Evolutionary conservation across 1,140 invertebrate species (phyloP), one percentile per base, ranked within the genome.

Genomic region (Sitobion miscanthi): DNA sequence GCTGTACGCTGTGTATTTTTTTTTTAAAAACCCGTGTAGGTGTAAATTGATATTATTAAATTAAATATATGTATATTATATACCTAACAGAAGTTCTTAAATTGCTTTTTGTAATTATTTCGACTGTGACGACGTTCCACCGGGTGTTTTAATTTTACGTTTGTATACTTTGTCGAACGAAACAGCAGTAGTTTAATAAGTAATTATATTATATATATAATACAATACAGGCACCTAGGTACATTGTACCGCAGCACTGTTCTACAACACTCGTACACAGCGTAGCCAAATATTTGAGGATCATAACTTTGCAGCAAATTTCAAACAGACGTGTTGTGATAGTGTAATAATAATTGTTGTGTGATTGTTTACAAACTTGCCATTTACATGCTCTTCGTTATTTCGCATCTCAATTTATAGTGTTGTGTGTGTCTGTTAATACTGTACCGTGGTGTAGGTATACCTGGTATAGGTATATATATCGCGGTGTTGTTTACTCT

Each of bases 261-360:
- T 86, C 42, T 30, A 47, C 85, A 86, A 6, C 20, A 21, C 20
- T 54, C 85, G 17, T 77, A 8, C 47, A 21, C 47, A 21, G 25
- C 25, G 25, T 30, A 47, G 30, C 11, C 9, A 42, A 25, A 85
- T 86, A 86, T 87, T 87, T 49, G 86, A 42, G 8, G 57, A 38
- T 90, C n/a, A 77, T 91, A 91, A 91, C 57, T 77, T 91, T 69
- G 25, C 23, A 45, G 25, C 21, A n/a, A 77, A 77, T 91, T 91
- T 77, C 6, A 47, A 77, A 45, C 38, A 42, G 69, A 45, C 25
- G 62, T n/a, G 90, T 77, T 77, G 57, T 47, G 23, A 45, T 47
- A 52, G 38, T 35, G 20, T 77, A 91, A 47, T 54, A 54, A 89
- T n/a, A 77, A 47, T 77, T 62, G 54, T 91, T 77, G 45, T 47